Evolutionary conservation across 2,888 invertebrate species (phyloP), one percentile per base, ranked within the genome.

Genomic region (Hanleya hanleyi): DNA sequence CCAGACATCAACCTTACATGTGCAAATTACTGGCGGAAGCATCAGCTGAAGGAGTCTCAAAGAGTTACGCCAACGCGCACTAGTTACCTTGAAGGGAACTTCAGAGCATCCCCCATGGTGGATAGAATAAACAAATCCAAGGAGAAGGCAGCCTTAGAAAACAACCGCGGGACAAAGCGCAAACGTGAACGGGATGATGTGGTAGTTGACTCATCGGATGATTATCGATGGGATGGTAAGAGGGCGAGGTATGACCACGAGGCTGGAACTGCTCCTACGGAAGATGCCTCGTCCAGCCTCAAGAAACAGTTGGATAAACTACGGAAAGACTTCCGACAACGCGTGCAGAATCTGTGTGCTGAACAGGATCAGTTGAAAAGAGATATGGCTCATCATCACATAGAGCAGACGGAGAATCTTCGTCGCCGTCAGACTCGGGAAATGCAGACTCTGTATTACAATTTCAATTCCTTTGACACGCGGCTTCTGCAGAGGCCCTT

Each of bases 21-120:
- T 57, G 57, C 57, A 29, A 57, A 57, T 32, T 57, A 57, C 57
- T 57, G 57, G 57, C 22, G 57, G 29, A 57, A 26, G 29, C 18
- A 57, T 7, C 57, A 57, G 26, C 15, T 15, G 1, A n/a, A n/a
- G n/a, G n/a, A n/a, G n/a, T n/a, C n/a, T n/a, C n/a, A n/a, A n/a
- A 29, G 2, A 32, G 32, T 15, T 32, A 15, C 26, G 29, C 22
- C 15, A 15, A 4, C 22, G 26, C 1, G 29, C 18, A 22, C 4
- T 15, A 26, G 26, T 22, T 4, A 29, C 4, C 57, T 57, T 29
- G 57, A 57, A 32, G 57, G 57, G 12, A 15, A 57, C 9, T 29
- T 22, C 32, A 22, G 29, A 22, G 22, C 15, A 4, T 57, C 57
- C 2, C 57, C 57, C 22, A 15, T 57, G 15, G 29, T 57, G 1